Conservation (phyloP, 2,113 vertebrate genomes). For the Ophthalmolycus amberensis region DNA sequence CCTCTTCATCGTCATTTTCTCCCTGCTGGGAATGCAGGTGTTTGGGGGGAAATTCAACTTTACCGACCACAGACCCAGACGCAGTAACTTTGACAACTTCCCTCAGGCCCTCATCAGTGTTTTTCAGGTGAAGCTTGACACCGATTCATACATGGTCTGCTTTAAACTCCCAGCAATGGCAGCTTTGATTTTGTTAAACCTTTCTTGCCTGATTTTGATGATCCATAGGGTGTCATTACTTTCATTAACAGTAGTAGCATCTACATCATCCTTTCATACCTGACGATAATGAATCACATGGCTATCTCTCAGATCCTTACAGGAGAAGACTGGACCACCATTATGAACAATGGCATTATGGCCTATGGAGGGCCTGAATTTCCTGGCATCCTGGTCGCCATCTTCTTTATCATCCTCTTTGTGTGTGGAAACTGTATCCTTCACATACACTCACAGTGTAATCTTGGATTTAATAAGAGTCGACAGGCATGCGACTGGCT, state of each 20-base stretch:
- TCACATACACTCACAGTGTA: background rate
- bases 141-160: background rate
- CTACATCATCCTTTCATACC: background rate
- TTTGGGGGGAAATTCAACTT: constrained; percentile 97
- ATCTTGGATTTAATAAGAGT: background rate
- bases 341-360: constrained; percentile 97
- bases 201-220: background rate
- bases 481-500: background rate
- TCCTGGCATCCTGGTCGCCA: constrained; percentile 92
- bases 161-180: background rate
- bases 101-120: constrained; percentile 97
- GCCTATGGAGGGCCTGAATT: constrained; percentile 91
- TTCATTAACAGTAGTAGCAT: background rate
- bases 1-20: constrained; percentile 96
- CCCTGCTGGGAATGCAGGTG: constrained; percentile 97
- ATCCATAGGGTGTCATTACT: background rate
- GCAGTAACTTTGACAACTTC: constrained; percentile 97
- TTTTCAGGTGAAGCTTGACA: constrained; percentile 88
- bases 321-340: constrained; percentile 94
- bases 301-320: constrained; percentile 87
- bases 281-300: background rate
- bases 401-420: constrained; percentile 95
- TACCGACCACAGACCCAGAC: constrained; percentile 84
- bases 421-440: constrained; percentile 98
- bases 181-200: constrained; percentile 2